phyloP scores from a whole-genome alignment of 2,888 invertebrate genomes.

The Encarsia formosa region DNA sequence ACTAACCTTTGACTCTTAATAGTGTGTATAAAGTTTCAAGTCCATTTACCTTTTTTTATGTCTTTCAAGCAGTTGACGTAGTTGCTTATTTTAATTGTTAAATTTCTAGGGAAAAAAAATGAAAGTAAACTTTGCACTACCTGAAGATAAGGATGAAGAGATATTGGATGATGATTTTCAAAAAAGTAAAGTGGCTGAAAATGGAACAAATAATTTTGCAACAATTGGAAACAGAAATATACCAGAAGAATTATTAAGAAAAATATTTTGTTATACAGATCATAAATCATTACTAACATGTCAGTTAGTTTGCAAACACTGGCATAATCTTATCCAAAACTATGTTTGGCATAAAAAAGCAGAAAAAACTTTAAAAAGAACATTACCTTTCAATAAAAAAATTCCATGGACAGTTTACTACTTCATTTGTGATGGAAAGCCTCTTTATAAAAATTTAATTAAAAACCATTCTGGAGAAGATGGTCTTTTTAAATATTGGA shows the following conservation, averaged over 20 bases:
- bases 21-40: not conserved
- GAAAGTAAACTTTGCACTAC: conserved; percentile 7
- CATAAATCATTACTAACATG: conserved; percentile 47
- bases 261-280: conserved; percentile 50
- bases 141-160: not conserved
- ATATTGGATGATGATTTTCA: not conserved
- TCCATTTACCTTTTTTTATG: too few relatives aligned
- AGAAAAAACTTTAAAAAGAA: conserved; percentile 34
- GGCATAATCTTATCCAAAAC: conserved; percentile 52
- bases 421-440: conserved; percentile 47
- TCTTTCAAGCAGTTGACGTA: too few relatives aligned
- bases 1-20: not conserved
- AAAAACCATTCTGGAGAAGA: conserved; percentile 53
- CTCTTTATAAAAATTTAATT: conserved; percentile 53
- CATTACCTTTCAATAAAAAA: conserved; percentile 38
- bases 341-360: conserved; percentile 51
- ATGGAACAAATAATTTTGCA: conserved; percentile 14
- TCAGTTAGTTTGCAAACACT: conserved; percentile 54
- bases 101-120: conserved; percentile 15
- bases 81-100: not conserved
- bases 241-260: conserved; percentile 54
- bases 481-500: conserved; percentile 46
- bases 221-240: conserved; percentile 32
- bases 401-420: conserved; percentile 52
- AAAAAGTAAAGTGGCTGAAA: conserved; percentile 5